These are phyloP conservation scores for Delphinus delphis DNA, from an alignment of 2,113 vertebrate species.

Conservation along the genomic window DNA sequence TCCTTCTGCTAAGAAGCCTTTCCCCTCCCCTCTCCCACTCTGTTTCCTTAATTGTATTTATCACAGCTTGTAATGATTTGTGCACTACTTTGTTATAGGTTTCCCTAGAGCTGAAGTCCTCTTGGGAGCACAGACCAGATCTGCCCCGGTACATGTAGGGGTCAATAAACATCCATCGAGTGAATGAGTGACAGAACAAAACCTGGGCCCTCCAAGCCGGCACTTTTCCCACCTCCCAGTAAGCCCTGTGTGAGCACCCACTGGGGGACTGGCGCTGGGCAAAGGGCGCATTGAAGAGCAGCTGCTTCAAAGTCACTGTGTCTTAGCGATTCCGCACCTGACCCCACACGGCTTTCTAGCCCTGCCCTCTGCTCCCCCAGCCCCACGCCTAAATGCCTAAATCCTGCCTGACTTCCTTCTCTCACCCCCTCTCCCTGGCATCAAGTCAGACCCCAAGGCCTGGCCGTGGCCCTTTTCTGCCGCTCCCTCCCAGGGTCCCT, in stretches of 20 bases:
- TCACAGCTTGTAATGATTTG: not conserved
- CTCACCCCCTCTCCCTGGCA: not conserved
- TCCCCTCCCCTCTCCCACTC: not conserved
- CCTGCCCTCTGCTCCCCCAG: not conserved
- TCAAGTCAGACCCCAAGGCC: not conserved
- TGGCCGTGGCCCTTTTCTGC: not conserved
- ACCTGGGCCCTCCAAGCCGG: not conserved
- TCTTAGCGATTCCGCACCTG: rapidly evolving
- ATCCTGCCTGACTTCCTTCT: not conserved
- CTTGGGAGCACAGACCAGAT: not conserved
- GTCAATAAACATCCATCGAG: not conserved
- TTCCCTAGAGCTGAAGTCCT: not conserved
- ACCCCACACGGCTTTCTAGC: no score
- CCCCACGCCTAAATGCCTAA: not conserved
- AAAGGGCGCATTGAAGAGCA: no score
- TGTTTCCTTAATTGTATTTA: not conserved
- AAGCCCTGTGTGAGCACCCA: rapidly evolving
- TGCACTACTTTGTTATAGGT: not conserved
- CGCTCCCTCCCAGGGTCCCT: not conserved
- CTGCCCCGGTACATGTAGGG: not conserved
- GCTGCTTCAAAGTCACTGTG: not conserved
- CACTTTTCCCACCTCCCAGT: not conserved
- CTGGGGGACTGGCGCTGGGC: not conserved
- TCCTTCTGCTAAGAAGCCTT: not conserved
- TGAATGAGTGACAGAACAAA: not conserved